Evolutionary conservation across 2,113 vertebrate species (phyloP), one percentile per base, ranked within the genome.

Genomic region (Atherinomorus stipes): DNA sequence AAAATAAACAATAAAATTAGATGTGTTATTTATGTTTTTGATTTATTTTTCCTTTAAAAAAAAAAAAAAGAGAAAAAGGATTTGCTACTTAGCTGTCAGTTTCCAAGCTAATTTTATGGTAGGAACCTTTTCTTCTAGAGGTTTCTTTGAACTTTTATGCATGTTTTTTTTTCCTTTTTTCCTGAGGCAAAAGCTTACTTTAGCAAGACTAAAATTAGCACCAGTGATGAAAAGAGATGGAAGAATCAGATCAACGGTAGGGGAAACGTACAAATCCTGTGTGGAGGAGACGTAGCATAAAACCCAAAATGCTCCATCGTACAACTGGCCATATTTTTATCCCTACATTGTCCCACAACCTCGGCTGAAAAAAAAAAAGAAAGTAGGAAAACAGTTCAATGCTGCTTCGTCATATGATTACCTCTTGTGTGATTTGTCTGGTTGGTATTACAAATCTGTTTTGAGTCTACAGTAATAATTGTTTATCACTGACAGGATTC

Each of bases 401-500:
- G 49, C 26, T 7, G 31, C 51, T 63, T 60, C 56, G 76, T 82
- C 61, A 84, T 53, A 23, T 10, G 15, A 85, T 74, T 67, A 28
- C 40, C 47, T 47, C 44, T 53, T 62, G 72, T 44, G n/a, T 70
- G 73, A 73, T 81, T 52, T 45, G 53, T 74, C 51, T 61, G 57
- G 74, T 56, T 82, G 59, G 63, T 77, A 62, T 76, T 60, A 65
- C 53, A 10, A 8, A 13, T 50, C 19, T 70, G 61, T 75, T 78
- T 51, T 80, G 76, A 68, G 25, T 64, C 51, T 19, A 7, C 64
- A 1, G n/a, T 31, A 38, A 47, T 71, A 72, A 34, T 61, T 71
- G 64, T 76, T 47, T 82, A 78, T 84, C 44, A 42, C 49, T 63
- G 51, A 84, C 60, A 0, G 65, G 61, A 71, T 79, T 68, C 11